phyloP scores from a whole-genome alignment of 2,888 invertebrate species.

The Julus scanicus region DNA sequence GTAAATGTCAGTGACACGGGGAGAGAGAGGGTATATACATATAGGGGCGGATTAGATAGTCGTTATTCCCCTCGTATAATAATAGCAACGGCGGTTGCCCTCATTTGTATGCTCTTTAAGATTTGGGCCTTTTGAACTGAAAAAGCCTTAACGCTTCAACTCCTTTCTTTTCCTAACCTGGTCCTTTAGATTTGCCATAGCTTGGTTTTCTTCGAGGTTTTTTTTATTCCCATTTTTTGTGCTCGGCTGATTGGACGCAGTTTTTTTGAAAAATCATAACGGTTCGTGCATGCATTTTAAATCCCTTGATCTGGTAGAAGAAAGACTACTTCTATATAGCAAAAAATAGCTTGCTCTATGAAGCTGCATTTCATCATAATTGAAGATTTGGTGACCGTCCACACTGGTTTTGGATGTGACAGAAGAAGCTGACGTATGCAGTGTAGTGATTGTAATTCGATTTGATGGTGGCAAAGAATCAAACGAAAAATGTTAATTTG shows the following conservation, averaged over 20 bases:
- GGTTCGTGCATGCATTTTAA: constrained; percentile 39
- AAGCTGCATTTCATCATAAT: constrained; percentile 1
- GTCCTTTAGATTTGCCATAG: not conserved
- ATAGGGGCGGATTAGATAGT: not conserved
- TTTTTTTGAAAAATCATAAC: constrained; percentile 18
- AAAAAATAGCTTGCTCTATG: not conserved
- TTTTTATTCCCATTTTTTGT: not conserved
- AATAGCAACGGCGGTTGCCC: constrained; percentile 11
- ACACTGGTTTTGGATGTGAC: not conserved
- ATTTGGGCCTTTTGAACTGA: constrained; percentile 39
- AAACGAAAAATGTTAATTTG: not conserved
- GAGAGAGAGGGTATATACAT: not conserved
- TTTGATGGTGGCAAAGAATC: not conserved
- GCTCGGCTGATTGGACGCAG: constrained; percentile 32
- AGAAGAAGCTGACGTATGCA: not conserved
- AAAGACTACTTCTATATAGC: not conserved
- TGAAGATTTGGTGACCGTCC: not conserved
- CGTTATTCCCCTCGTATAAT: constrained; percentile 17
- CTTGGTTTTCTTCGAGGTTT: not conserved
- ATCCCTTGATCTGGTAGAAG: constrained; percentile 14
- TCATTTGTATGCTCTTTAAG: constrained; percentile 36
- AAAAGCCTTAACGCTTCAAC: constrained; percentile 42
- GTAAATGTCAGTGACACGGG: constrained; percentile 6
- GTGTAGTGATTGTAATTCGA: not conserved
- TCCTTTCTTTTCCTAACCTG: constrained; percentile 29